A percentile compares a stretch with the other conserved stretches of the same genome.
phyloP scores from a whole-genome alignment of 2,797 vertebrate genomes.

The Sebastes minor region DNA sequence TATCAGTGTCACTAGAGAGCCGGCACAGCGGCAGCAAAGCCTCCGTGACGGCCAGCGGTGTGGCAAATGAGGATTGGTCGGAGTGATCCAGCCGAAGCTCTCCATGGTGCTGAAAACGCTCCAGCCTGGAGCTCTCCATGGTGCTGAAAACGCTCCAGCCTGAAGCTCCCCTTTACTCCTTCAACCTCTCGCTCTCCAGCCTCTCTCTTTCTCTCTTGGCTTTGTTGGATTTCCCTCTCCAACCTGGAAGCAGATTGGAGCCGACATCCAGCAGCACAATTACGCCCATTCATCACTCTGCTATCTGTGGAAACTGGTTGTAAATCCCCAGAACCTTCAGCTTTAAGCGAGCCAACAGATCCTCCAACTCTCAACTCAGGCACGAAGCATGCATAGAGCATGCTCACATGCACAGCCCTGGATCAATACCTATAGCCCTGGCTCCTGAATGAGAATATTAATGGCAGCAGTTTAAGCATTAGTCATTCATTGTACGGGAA shows the following conservation, averaged over 20 bases:
- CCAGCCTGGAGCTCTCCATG: constrained; percentile 57
- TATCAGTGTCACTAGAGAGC: constrained; percentile 65
- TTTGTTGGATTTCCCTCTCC: constrained; percentile 8
- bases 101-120: constrained; percentile 67
- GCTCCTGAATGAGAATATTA: constrained; percentile 38
- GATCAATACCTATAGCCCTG: constrained; percentile 41
- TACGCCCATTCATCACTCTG: constrained; percentile 33
- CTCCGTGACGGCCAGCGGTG: constrained; percentile 63
- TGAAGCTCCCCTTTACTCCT: neutral
- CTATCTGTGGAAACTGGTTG: constrained; percentile 14
- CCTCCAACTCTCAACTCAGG: constrained; percentile 7
- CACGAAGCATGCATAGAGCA: neutral
- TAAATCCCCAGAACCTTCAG: constrained; percentile 4
- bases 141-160: constrained; percentile 59
- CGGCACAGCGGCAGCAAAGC: constrained; percentile 52
- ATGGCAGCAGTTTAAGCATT: constrained; percentile 2
- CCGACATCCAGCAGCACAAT: constrained; percentile 26
- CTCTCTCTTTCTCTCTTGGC: neutral
- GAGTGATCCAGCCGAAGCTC: constrained; percentile 44
- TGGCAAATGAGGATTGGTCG: constrained; percentile 58
- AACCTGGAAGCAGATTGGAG: constrained; percentile 33
- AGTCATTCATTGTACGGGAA: neutral
- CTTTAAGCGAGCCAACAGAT: constrained; percentile 3
- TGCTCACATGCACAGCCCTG: neutral
- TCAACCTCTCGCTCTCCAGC: neutral